Conservation (phyloP, 2,888 invertebrate species). For the Drosophila flavopinicola region DNA sequence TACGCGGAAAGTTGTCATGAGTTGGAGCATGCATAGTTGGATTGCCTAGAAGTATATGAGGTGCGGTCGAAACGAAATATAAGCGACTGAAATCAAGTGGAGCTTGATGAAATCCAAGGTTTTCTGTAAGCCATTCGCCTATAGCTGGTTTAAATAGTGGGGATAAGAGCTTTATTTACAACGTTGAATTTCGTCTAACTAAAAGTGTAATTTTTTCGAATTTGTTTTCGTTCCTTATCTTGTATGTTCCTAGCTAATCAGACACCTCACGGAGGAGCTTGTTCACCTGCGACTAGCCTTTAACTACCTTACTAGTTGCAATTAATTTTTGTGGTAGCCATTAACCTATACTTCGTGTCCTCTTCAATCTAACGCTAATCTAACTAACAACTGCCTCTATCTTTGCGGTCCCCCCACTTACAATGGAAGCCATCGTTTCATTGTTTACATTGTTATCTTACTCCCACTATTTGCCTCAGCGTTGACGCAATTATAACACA, state of each 20-base stretch:
- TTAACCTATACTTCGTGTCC: slow-evolving; percentile 7
- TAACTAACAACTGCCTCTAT: slow-evolving; percentile 14
- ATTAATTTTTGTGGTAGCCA: slow-evolving; percentile 44
- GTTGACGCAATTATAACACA: slow-evolving; percentile 76
- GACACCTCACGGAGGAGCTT: too few relatives aligned
- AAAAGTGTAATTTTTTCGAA: too few relatives aligned
- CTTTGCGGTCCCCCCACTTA: not conserved
- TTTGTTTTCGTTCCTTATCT: not conserved
- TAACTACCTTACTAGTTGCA: slow-evolving; percentile 53
- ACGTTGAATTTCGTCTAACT: not conserved
- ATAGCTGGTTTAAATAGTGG: slow-evolving; percentile 13
- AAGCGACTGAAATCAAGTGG: slow-evolving; percentile 15
- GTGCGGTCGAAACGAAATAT: slow-evolving; percentile 25
- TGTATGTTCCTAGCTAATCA: slow-evolving; percentile 14
- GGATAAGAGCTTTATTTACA: not conserved
- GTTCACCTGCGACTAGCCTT: slow-evolving; percentile 1
- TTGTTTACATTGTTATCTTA: slow-evolving; percentile 73
- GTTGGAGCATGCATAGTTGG: slow-evolving; percentile 30
- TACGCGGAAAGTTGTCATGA: slow-evolving; percentile 54
- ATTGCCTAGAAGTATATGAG: slow-evolving; percentile 31
- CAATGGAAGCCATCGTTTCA: slow-evolving; percentile 55
- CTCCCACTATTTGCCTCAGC: slow-evolving; percentile 51
- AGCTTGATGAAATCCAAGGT: slow-evolving; percentile 25
- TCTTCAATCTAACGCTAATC: slow-evolving; percentile 23
- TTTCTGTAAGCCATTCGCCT: slow-evolving; percentile 20